Conservation (phyloP, 2,797 vertebrate genomes). For the Paramormyrops hopkinsi region DNA sequence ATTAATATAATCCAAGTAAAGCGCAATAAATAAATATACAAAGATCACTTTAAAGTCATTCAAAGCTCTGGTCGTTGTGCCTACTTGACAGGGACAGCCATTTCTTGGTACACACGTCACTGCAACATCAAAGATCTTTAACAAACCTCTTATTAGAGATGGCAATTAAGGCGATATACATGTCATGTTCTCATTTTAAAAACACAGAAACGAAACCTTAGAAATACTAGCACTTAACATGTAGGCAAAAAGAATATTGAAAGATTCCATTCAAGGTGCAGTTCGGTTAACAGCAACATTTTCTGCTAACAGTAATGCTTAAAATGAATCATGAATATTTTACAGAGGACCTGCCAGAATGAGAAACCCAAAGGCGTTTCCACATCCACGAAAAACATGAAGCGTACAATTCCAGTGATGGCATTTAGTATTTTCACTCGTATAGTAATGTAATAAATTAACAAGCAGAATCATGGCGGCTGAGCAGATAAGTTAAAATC, state of each 20-base stretch:
- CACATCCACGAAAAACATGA: neutral
- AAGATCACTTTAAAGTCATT: neutral
- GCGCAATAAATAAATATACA: neutral
- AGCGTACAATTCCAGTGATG: neutral
- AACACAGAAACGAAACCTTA: neutral
- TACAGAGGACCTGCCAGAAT: neutral
- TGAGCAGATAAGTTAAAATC: neutral
- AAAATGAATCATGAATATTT: neutral
- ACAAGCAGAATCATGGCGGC: neutral
- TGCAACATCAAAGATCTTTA: neutral
- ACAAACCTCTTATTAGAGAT: neutral
- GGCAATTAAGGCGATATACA: neutral
- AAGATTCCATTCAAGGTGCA: neutral
- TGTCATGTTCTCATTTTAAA: neutral
- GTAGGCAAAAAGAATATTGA: neutral
- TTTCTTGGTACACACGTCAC: neutral
- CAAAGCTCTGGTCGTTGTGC: neutral
- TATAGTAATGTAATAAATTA: neutral
- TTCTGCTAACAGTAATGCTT: neutral
- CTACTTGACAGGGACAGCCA: neutral
- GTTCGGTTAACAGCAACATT: neutral
- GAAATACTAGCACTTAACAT: neutral
- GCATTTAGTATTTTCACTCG: neutral
- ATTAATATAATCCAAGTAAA: neutral
- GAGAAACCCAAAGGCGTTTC: neutral